Evolutionary conservation across 2,113 vertebrate species (phyloP).

Genomic region (Dromiciops gliroides): DNA sequence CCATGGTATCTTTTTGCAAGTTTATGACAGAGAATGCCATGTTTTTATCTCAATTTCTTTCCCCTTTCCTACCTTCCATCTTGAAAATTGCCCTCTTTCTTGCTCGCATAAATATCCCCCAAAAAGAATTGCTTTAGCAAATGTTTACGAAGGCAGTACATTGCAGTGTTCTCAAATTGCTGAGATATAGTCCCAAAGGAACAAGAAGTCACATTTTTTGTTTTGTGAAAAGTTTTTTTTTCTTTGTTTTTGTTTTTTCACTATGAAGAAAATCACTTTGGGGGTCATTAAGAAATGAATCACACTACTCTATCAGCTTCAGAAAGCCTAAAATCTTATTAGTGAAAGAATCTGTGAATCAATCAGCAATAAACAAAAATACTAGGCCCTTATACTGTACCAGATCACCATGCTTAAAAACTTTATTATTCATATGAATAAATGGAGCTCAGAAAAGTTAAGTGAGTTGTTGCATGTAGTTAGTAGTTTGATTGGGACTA

Average conservation of each 20-base stretch:
- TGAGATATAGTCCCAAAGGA: neutral
- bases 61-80: neutral
- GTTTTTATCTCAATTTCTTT: neutral
- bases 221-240: neutral
- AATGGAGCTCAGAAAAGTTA: neutral
- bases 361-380: neutral
- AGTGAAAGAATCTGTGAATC: neutral
- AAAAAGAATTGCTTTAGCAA: neutral
- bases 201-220: neutral
- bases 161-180: neutral
- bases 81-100: neutral
- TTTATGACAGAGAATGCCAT: neutral
- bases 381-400: neutral
- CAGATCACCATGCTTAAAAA: neutral
- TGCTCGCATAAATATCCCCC: neutral
- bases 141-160: neutral
- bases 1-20: neutral
- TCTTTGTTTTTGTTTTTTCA: too few species aligned
- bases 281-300: neutral
- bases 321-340: slow-evolving; percentile 7
- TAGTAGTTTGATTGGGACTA: neutral
- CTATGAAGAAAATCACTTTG: neutral
- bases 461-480: neutral
- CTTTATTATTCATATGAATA: neutral
- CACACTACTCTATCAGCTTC: neutral